A percentile compares a stretch with the other conserved stretches of the same genome.
These are phyloP conservation scores for Lamprologus lemairii DNA, from an alignment of 2,113 vertebrate species.

Conservation along the genomic window DNA sequence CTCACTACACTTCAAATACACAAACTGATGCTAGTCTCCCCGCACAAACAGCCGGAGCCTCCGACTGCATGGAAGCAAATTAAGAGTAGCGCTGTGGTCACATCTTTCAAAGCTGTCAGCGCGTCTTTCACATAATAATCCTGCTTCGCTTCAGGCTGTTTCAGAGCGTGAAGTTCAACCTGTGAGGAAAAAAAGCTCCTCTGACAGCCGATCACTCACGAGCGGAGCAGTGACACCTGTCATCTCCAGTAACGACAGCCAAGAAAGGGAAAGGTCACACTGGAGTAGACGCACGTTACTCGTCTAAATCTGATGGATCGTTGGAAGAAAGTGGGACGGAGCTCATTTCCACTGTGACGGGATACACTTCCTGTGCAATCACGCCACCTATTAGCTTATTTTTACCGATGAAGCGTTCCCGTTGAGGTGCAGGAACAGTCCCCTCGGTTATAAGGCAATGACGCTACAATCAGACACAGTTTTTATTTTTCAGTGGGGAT, in stretches of 20 bases:
- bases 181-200: not conserved
- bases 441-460: not conserved
- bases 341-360: not conserved
- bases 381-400: not conserved
- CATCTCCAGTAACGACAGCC: not conserved
- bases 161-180: not conserved
- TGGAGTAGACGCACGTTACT: not conserved
- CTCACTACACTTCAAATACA: not conserved
- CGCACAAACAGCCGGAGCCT: not conserved
- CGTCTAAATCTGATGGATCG: not conserved
- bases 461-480: not conserved
- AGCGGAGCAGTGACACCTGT: not conserved
- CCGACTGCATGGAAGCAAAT: not conserved
- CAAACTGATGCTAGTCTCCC: not conserved
- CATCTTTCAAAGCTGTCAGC: not conserved
- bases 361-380: not conserved
- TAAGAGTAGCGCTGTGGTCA: not conserved
- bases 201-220: not conserved
- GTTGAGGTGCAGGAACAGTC: not conserved
- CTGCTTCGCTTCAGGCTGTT: not conserved
- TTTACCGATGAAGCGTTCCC: not conserved
- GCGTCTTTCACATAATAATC: not conserved
- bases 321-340: rapidly evolving
- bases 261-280: not conserved
- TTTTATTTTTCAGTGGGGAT: not conserved